These are phyloP conservation scores for Caretta caretta DNA, from an alignment of 2,113 vertebrate species.

Conservation along the genomic window DNA sequence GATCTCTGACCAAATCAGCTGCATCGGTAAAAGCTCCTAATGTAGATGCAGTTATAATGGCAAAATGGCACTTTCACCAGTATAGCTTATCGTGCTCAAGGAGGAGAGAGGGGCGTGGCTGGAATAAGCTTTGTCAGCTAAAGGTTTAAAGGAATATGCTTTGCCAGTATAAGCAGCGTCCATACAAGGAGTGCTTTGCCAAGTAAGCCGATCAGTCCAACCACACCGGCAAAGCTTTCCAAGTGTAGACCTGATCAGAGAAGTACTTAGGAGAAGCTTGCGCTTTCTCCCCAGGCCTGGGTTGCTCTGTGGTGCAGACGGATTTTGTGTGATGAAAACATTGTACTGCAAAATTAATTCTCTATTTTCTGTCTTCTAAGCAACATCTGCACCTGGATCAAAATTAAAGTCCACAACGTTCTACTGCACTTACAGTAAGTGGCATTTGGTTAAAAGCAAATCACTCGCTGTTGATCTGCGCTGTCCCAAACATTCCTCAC, in stretches of 20 bases:
- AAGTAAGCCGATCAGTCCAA: not conserved
- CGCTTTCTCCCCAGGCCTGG: not conserved
- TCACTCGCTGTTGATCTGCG: not conserved
- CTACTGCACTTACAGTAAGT: slow-evolving; percentile 92
- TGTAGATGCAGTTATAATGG: not conserved
- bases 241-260: not conserved
- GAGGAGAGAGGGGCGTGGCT: not conserved
- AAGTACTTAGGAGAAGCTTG: not conserved
- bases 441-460: not conserved
- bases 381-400: slow-evolving; percentile 82
- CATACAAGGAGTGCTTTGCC: not conserved
- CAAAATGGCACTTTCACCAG: not conserved
- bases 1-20: not conserved
- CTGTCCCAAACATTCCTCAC: not conserved
- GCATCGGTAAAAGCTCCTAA: not conserved
- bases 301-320: not conserved
- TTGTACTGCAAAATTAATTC: not conserved
- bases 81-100: not conserved
- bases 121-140: not conserved
- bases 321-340: not conserved
- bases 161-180: not conserved
- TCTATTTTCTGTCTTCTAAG: slow-evolving; percentile 66
- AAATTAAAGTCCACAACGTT: slow-evolving; percentile 87
- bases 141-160: no score
- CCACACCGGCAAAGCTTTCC: not conserved